Conservation (phyloP, 2,888 invertebrate species). For the Rotaria socialis region DNA sequence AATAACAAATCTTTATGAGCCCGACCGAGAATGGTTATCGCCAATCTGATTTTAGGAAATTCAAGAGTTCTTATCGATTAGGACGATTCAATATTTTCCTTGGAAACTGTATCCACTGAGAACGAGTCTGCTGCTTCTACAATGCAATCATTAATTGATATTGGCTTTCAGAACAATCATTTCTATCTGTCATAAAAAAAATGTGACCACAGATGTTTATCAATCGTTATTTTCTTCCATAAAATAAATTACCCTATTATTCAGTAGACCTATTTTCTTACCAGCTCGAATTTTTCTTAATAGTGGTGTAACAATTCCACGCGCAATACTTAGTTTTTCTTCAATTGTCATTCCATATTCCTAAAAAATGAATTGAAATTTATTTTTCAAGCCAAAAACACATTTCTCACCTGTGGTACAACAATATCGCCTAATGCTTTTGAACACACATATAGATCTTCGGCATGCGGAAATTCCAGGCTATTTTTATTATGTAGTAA, state of each 20-base stretch:
- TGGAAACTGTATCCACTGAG: no score
- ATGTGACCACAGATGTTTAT: not conserved
- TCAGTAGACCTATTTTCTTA: not conserved
- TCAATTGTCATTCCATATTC: constrained; percentile 91
- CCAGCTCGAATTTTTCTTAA: constrained; percentile 73
- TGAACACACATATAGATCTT: constrained; percentile 74
- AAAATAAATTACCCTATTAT: no score
- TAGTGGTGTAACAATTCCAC: constrained; percentile 92
- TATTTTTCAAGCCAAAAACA: not conserved
- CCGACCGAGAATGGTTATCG: no score
- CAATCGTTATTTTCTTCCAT: not conserved
- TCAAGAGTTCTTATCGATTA: no score
- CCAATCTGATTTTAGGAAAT: no score
- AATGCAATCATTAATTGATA: no score
- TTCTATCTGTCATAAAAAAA: not conserved
- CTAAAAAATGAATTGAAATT: constrained; percentile 59
- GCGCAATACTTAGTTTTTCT: constrained; percentile 91
- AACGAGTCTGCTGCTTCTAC: no score
- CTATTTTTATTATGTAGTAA: constrained; percentile 94
- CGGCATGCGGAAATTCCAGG: constrained; percentile 67
- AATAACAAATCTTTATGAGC: no score
- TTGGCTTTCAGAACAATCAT: not conserved
- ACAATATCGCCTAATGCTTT: constrained; percentile 97
- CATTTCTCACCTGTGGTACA: constrained; percentile 74
- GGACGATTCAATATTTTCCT: no score